A percentile compares a stretch with the other conserved stretches of the same genome.
These are phyloP conservation scores for Pterophyllum scalare DNA, from an alignment of 2,113 vertebrate genomes.

Conservation along the genomic window DNA sequence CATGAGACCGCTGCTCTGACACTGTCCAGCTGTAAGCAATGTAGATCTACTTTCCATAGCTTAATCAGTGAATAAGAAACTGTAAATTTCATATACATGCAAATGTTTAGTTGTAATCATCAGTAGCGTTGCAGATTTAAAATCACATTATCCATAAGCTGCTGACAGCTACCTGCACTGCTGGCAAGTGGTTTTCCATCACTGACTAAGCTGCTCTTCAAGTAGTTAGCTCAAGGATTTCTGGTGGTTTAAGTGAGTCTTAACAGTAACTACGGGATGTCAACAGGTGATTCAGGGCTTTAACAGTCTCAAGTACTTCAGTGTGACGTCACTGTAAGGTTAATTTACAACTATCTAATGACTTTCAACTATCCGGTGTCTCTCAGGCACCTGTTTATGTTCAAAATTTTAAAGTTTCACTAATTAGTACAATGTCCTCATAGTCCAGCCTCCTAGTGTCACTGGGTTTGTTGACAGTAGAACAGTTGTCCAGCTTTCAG, in stretches of 20 bases:
- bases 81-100: no score
- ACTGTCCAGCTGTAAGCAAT: neutral
- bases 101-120: neutral
- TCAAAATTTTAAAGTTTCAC: neutral
- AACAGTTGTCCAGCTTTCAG: conserved; percentile 35
- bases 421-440: neutral
- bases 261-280: neutral
- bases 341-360: no score
- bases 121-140: neutral
- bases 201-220: neutral
- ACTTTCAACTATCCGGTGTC: neutral
- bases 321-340: neutral
- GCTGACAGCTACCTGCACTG: no score
- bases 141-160: no score
- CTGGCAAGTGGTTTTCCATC: neutral
- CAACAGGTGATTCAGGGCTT: neutral
- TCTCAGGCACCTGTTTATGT: neutral
- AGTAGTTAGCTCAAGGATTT: neutral
- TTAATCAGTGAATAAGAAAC: no score
- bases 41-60: no score
- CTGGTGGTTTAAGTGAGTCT: neutral
- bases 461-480: conserved; percentile 21
- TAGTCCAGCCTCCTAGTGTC: neutral
- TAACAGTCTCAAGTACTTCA: neutral
- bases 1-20: neutral